Conservation (phyloP, 53 echinoderm and acorn worm species). For the Zoroaster sp. region DNA sequence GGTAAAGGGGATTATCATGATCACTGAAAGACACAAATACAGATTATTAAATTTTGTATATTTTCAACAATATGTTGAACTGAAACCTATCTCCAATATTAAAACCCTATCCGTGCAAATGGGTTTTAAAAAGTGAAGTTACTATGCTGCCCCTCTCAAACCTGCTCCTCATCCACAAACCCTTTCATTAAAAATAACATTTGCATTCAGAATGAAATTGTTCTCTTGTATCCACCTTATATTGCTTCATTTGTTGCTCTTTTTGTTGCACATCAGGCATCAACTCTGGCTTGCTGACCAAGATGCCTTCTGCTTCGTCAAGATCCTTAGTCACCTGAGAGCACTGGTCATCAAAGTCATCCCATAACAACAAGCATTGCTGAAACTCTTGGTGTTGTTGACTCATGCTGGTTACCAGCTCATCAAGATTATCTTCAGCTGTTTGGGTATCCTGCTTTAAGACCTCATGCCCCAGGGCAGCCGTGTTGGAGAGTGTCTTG, state of each 20-base stretch:
- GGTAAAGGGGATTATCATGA: no score
- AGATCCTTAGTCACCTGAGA: conserved; percentile 36
- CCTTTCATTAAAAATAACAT: no score
- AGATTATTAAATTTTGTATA: no score
- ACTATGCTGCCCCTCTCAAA: no score
- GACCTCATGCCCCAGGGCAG: conserved; percentile 58
- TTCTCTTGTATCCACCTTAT: no score
- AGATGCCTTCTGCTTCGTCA: conserved; percentile 22
- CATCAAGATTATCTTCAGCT: conserved; percentile 28
- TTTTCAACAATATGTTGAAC: no score
- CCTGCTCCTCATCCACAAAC: no score
- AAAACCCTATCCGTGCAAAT: no score
- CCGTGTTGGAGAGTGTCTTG: conserved; percentile 66
- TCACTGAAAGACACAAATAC: no score
- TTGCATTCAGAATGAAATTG: no score
- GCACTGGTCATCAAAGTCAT: conserved; percentile 60
- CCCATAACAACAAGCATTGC: conserved; percentile 47
- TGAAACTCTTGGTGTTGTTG: conserved; percentile 20
- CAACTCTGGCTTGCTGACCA: conserved; percentile 48
- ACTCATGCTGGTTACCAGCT: conserved; percentile 4
- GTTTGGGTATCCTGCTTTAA: conserved; percentile 23
- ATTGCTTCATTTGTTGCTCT: conserved; percentile 57
- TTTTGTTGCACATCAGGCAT: conserved; percentile 41
- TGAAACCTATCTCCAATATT: no score
- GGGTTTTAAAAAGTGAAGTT: no score